Base-by-base conservation (phyloP, 2,113 vertebrate genomes). In the Tretioscincus oriximinensis region DNA sequence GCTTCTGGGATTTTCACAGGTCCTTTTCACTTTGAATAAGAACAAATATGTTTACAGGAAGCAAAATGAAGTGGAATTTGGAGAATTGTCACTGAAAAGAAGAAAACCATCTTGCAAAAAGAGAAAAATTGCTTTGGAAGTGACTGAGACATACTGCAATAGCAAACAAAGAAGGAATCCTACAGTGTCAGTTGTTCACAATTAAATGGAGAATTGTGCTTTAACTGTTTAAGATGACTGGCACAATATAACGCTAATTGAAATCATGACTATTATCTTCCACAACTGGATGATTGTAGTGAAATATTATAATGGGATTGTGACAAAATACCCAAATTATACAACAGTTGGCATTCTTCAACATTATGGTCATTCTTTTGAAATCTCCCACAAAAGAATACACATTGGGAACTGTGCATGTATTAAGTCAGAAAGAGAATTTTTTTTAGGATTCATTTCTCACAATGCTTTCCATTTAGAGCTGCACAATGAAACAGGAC, bases 251-350 rank as follows among this genome's bases (percentile, higher is more conserved):
- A 47, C 78, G 75, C 75, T 87, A 86, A 84, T 75, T 87, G 20
- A 77, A 82, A 84, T 89, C 1, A 79, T 72, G 29, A 64, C 75
- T 83, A 76, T 89, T 88, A 89, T 68, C 4, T 26, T 71, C n/a
- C 31, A 35, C 31, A 60, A 79, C 20, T 64, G 8, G 81, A 85
- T 77, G 84, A 66, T 35, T 87, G 12, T 75, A 75, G n/a, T 80
- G 80, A 88, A 51, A 78, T 85, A 82, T 73, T 84, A 76, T 31
- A 80, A 24, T 28, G 76, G 29, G 51, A 76, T 18, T 88, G n/a
- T 72, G 86, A 82, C 49, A 68, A 51, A 41, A 81, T 72, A 65
- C n/a, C 14, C 70, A 81, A 85, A 79, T 58, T 70, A 54, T 76
- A 70, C 45, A 65, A 76, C 77, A 64, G 60, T 68, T 61, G 78